These are phyloP conservation scores for Brevimyrus niger DNA, from an alignment of 2,113 vertebrate genomes.

Conservation along the genomic window DNA sequence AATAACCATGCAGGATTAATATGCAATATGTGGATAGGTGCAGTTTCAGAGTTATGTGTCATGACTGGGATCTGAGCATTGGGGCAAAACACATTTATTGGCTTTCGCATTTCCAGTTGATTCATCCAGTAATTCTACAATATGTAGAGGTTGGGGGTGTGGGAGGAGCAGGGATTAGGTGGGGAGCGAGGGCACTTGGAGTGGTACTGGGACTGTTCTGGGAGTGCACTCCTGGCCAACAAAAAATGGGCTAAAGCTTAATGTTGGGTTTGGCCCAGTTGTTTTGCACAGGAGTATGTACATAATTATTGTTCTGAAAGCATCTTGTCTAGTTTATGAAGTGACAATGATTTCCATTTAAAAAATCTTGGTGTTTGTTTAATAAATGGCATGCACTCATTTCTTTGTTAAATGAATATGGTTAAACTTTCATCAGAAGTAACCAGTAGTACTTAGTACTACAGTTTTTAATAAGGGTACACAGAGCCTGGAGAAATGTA, in stretches of 20 bases:
- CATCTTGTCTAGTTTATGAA: background rate
- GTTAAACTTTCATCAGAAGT: background rate
- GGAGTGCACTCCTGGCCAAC: background rate
- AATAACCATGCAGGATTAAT: too few relatives aligned
- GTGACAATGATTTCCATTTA: background rate
- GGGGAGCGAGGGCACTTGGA: too few relatives aligned
- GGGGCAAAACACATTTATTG: too few relatives aligned
- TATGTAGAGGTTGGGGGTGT: too few relatives aligned
- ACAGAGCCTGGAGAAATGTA: background rate
- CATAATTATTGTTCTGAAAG: background rate
- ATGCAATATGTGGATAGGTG: too few relatives aligned
- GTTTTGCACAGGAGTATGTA: background rate
- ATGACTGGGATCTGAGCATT: too few relatives aligned
- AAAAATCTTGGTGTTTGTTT: background rate
- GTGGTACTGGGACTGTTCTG: background rate
- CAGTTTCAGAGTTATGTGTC: too few relatives aligned
- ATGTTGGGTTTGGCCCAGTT: background rate
- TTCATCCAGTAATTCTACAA: too few relatives aligned
- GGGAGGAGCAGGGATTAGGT: too few relatives aligned
- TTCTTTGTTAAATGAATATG: background rate
- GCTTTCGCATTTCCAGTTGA: too few relatives aligned
- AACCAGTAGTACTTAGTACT: background rate
- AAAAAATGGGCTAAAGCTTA: background rate
- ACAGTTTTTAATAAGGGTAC: background rate
- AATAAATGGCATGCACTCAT: background rate